Percentiles rank a stretch among this genome's conserved stretches.
These are phyloP conservation scores for Oryzias javanicus DNA, from an alignment of 2,113 vertebrate species.

Conservation along the genomic window DNA sequence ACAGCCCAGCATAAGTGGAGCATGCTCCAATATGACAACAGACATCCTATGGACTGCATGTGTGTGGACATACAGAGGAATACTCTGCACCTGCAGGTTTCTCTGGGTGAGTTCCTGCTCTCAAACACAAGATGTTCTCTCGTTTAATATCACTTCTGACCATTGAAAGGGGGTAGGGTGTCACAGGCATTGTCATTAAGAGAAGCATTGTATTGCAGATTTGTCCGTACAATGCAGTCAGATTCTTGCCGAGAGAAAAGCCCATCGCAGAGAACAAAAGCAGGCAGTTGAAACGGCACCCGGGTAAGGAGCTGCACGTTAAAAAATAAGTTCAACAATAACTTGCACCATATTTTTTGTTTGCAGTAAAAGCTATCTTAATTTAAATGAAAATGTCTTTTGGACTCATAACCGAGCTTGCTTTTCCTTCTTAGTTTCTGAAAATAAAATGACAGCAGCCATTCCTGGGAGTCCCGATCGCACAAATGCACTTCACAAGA, in stretches of 20 bases:
- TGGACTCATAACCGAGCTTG: not conserved
- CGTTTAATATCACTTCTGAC: not conserved
- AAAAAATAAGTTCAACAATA: not conserved
- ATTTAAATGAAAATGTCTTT: not conserved
- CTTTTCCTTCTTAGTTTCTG: constrained; percentile 29
- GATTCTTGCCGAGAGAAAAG: constrained; percentile 51
- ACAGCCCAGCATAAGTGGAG: constrained; percentile 34
- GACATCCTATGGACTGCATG: constrained; percentile 51
- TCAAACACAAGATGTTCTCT: not conserved
- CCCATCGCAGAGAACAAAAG: constrained; percentile 3
- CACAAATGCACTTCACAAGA: constrained; percentile 53
- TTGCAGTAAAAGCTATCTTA: not conserved
- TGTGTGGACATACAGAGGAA: constrained; percentile 67
- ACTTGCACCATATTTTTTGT: not conserved
- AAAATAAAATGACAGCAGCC: constrained; percentile 31
- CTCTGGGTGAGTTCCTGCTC: constrained; percentile 69
- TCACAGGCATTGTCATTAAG: not conserved
- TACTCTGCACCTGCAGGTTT: constrained; percentile 75
- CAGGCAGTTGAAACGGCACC: constrained; percentile 16
- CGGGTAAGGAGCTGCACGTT: constrained; percentile 40
- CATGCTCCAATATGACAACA: constrained; percentile 47
- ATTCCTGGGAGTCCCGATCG: constrained; percentile 49
- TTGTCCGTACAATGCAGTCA: constrained; percentile 69
- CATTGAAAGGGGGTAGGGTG: not conserved
- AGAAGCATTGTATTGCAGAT: constrained; percentile 55